phyloP scores from a whole-genome alignment of 2,797 vertebrate species.

The Mycteria americana region DNA sequence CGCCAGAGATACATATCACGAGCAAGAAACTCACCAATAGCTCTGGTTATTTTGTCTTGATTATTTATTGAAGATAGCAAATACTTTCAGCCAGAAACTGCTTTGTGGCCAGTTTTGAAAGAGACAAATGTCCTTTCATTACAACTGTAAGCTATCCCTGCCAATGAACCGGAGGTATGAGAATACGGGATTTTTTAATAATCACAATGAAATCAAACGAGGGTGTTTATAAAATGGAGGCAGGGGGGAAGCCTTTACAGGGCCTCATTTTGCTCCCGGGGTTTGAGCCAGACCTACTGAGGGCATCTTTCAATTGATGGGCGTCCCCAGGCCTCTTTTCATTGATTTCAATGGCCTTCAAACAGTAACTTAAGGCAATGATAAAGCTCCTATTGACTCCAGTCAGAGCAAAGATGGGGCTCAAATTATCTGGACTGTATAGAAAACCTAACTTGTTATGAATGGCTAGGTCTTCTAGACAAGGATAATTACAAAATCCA shows the following conservation, averaged over 20 bases:
- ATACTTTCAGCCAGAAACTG: not conserved
- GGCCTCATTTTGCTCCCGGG: not conserved
- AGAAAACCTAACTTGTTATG: not conserved
- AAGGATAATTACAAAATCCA: not conserved
- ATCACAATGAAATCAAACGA: not conserved
- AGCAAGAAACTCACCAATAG: not conserved
- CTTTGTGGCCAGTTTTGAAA: constrained; percentile 21
- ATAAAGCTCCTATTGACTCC: not conserved
- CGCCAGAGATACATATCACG: not conserved
- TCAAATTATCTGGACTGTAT: not conserved
- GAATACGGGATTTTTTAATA: constrained; percentile 9
- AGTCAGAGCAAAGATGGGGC: not conserved
- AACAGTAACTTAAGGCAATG: not conserved
- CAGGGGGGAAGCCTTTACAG: not conserved
- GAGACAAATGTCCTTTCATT: constrained; percentile 26
- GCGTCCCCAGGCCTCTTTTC: not conserved
- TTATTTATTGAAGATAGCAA: not conserved
- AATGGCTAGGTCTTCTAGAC: not conserved
- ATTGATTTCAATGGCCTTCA: not conserved
- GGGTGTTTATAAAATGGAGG: not conserved
- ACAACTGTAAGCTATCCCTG: not conserved
- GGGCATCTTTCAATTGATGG: not conserved
- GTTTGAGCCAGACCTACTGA: constrained; percentile 7
- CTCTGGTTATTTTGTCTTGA: not conserved
- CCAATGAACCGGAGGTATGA: not conserved